These are phyloP conservation scores for Andrena chrysosceles DNA, from an alignment of 2,888 invertebrate genomes.

Conservation along the genomic window DNA sequence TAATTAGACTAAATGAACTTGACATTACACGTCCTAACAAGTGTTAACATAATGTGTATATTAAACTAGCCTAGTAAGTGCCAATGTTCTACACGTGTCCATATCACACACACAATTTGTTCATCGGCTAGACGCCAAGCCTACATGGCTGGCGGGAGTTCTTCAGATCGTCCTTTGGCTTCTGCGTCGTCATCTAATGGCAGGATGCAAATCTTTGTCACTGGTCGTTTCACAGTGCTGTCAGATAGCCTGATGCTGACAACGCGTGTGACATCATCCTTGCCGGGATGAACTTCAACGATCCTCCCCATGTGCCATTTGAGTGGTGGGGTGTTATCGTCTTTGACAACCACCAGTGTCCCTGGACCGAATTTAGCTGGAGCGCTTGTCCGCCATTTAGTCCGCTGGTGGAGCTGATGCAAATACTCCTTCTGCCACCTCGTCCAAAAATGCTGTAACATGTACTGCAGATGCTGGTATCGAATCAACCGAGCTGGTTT, in stretches of 20 bases:
- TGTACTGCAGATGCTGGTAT: too few species aligned
- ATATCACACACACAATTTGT: too few species aligned
- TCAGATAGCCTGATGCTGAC: background rate
- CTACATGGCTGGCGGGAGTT: too few species aligned
- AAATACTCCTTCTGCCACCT: conserved; percentile 7
- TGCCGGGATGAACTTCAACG: background rate
- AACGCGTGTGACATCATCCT: background rate
- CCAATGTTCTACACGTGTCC: too few species aligned
- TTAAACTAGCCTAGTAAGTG: too few species aligned
- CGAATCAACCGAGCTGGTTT: background rate
- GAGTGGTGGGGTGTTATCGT: background rate
- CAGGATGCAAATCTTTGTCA: background rate
- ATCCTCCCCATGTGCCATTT: too few species aligned
- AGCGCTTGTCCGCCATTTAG: background rate
- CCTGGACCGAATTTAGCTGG: background rate
- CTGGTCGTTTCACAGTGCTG: background rate
- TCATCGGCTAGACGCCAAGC: too few species aligned
- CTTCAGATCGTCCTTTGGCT: too few species aligned
- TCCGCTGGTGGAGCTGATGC: background rate
- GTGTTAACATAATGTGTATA: too few species aligned
- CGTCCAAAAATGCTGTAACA: too few species aligned
- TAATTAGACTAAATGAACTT: too few species aligned
- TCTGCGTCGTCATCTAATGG: background rate
- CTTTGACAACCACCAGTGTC: background rate
- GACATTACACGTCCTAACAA: too few species aligned